Base-by-base conservation (phyloP, 2,113 vertebrate species). In the Ellobius talpinus region DNA sequence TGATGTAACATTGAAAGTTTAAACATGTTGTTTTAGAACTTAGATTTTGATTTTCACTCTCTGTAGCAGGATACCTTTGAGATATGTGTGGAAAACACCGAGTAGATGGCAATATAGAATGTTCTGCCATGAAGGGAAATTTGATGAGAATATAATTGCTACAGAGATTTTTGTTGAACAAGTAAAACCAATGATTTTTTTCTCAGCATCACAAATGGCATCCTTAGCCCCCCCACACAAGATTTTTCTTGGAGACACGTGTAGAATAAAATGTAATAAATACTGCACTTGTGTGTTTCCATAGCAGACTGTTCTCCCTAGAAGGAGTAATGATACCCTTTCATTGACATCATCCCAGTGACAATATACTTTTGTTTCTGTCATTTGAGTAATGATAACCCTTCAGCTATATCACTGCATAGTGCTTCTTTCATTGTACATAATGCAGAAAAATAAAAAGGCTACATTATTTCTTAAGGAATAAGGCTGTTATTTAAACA, bases 321-420 rank as follows among this genome's bases (percentile, higher is more conserved):
- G 76, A 98, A 98, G 90, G 98, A 98, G 97, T 98, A 98, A 98
- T 98, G 93, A 98, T 98, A 98, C 92, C 97, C 97, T 98, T 98
- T 98, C 98, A 98, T 91, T 98, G 98, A 95, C 96, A 98, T 98
- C 97, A 98, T 98, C 96, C 94, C 92, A 98, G 95, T 96, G 98
- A 98, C 98, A 98, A 97, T 98, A 98, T 97, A 89, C 95, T 96
- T 98, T 98, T 98, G 97, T 97, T 94, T 98, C 86, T 98, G 95
- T 98, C 93, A 81, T 94, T 87, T 94, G 90, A 90, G 82, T 98
- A 98, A 98, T 98, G 98, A 98, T 97, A 98, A 98, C 97, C 96
- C 98, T 98, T 98, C 98, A 98, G 73, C 90, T 89, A 78, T 88
- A 98, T 98, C 93, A 97, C 86, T 45, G 70, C 90, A 84, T 31